phyloP scores from a whole-genome alignment of 2,113 vertebrate genomes.

The Gopherus flavomarginatus region DNA sequence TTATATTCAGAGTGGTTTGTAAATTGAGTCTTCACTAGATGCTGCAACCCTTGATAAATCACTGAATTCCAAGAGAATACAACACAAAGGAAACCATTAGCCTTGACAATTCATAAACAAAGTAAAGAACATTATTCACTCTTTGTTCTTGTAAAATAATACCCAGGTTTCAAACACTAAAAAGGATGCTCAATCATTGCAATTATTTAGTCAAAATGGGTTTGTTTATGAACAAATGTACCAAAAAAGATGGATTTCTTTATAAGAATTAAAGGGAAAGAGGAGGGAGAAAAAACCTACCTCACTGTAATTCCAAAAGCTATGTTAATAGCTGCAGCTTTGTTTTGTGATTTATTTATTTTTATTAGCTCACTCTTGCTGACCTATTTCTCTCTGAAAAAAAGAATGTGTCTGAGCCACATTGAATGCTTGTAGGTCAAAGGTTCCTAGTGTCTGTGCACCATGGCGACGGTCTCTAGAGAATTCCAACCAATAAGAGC shows the following conservation, averaged over 20 bases:
- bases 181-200: conserved; percentile 45
- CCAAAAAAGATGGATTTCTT: background rate
- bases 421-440: conserved; percentile 60
- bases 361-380: conserved; percentile 40
- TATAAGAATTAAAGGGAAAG: conserved; percentile 11
- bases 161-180: conserved; percentile 52
- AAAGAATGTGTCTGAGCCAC: conserved; percentile 4
- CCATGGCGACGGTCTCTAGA: conserved; percentile 39
- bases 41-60: conserved; percentile 70
- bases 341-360: conserved; percentile 47
- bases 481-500: conserved; percentile 46
- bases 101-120: conserved; percentile 69
- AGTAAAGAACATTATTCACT: conserved; percentile 65
- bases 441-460: conserved; percentile 4
- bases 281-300: background rate
- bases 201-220: conserved; percentile 66
- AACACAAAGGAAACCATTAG: conserved; percentile 71
- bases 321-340: conserved; percentile 33
- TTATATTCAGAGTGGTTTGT: conserved; percentile 61
- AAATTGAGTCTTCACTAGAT: conserved; percentile 66
- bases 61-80: conserved; percentile 69
- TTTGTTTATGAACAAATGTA: conserved; percentile 56
- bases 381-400: conserved; percentile 57
- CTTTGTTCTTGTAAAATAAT: conserved; percentile 55
- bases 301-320: background rate